Base-by-base conservation (phyloP, 2,113 vertebrate species). In the Catharus fuscescens region DNA sequence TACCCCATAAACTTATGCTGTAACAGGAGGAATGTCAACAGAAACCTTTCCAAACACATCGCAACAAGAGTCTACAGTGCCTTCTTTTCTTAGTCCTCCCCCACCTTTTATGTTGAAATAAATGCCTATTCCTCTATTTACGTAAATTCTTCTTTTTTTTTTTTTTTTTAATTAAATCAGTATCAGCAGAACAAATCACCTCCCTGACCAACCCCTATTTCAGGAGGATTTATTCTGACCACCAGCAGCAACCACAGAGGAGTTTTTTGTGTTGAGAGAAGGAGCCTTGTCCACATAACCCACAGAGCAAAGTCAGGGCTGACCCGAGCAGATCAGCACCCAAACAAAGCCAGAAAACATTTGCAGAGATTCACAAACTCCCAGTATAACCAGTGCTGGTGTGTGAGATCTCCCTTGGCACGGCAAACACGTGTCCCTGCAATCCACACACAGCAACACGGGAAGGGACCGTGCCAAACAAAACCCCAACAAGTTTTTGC, bases 321-420 rank as follows among this genome's bases (percentile, higher is more conserved):
- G 62, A 66, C 40, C 25, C 45, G 8, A 18, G 45, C 40, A 61
- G 29, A 52, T 6, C 40, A 64, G 45, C 44, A 71, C 6, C 38
- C 38, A 62, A 89, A 52, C 1, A 1, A 54, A 34, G 4, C 29
- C 72, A 62, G 47, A 32, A 84, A 81, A 62, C 10, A 0, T 25
- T 7, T 53, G 23, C 0, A 67, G 64, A 17, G 31, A 66, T 34
- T 20, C 23, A 12, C 3, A 64, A 85, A 76, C 20, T 40, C 13
- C 0, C 19, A 9, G 62, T 6, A 7, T 2, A 45, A 18, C 18
- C 59, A 29, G 28, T 0, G 18, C 6, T 48, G 7, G 0, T 3
- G 36, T 54, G 54, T 6, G 29, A 80, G 48, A 38, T 44, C 9
- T 74, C 85, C 34, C 31, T 64, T 6, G 5, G 84, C 52, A n/a